Conservation (phyloP, 30 jellyfish, hydroid and myxozoan genomes). For the Aurelia sp. region DNA sequence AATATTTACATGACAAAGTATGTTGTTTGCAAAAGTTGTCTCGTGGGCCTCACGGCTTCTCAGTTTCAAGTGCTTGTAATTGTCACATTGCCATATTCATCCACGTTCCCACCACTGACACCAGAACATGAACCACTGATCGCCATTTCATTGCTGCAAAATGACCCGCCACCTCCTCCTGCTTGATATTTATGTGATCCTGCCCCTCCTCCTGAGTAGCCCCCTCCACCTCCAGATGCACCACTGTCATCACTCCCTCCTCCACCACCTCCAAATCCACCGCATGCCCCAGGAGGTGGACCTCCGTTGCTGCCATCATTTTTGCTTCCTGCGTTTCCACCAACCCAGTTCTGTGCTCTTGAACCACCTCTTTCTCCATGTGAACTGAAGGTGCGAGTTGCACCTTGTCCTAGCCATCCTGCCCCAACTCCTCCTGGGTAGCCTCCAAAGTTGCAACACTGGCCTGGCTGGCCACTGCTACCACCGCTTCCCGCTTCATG, state of each 20-base stretch:
- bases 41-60: no score
- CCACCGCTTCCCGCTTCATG: constrained; percentile 43
- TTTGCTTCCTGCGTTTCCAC: constrained; percentile 52
- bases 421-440: constrained; percentile 77
- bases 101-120: constrained; percentile 45
- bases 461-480: constrained; percentile 43
- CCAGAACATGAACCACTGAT: constrained; percentile 5
- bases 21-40: no score
- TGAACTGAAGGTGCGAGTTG: neutral
- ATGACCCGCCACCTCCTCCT: constrained; percentile 74
- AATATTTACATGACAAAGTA: no score
- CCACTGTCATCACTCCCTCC: constrained; percentile 63
- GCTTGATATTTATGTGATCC: constrained; percentile 24
- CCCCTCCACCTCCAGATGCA: constrained; percentile 74
- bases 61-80: neutral
- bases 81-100: constrained; percentile 39
- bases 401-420: constrained; percentile 43
- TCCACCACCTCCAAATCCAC: constrained; percentile 74
- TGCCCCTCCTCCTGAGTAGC: constrained; percentile 68
- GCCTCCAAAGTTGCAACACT: constrained; percentile 40
- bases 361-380: constrained; percentile 66
- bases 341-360: constrained; percentile 14
- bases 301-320: constrained; percentile 61
- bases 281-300: constrained; percentile 71
- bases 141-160: neutral